Percentiles rank a stretch among this genome's conserved stretches.
phyloP scores from a whole-genome alignment of 2,888 invertebrate genomes.

The Saturnia pavonia region DNA sequence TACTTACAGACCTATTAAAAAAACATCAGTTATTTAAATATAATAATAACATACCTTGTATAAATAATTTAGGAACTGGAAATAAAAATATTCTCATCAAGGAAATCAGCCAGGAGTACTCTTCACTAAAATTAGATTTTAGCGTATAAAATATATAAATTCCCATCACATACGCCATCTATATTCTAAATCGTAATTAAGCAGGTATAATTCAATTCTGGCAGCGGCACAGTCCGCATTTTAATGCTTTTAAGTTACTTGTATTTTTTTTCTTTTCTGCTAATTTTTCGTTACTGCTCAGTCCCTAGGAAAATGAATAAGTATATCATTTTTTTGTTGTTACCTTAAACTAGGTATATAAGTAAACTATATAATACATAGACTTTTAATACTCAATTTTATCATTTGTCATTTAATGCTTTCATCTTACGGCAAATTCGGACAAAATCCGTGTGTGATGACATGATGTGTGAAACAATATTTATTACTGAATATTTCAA shows the following conservation, averaged over 20 bases:
- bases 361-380: too few species aligned
- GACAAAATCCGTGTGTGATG: background rate
- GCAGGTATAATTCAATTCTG: conserved; percentile 4
- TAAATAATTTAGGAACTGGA: background rate
- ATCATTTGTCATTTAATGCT: background rate
- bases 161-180: background rate
- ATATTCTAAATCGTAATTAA: background rate
- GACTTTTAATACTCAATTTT: too few species aligned
- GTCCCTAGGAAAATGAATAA: background rate
- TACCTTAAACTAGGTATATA: too few species aligned
- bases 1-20: too few species aligned
- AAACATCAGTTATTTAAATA: too few species aligned
- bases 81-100: background rate
- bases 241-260: background rate
- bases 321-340: background rate
- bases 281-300: background rate
- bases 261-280: background rate
- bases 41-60: too few species aligned
- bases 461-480: too few species aligned
- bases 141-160: background rate
- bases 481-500: too few species aligned
- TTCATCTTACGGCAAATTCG: background rate
- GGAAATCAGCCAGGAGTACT: background rate
- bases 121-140: background rate
- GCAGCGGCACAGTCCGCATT: background rate